Base-by-base conservation (phyloP, 2,888 invertebrate genomes). In the Chelonus formosanus region DNA sequence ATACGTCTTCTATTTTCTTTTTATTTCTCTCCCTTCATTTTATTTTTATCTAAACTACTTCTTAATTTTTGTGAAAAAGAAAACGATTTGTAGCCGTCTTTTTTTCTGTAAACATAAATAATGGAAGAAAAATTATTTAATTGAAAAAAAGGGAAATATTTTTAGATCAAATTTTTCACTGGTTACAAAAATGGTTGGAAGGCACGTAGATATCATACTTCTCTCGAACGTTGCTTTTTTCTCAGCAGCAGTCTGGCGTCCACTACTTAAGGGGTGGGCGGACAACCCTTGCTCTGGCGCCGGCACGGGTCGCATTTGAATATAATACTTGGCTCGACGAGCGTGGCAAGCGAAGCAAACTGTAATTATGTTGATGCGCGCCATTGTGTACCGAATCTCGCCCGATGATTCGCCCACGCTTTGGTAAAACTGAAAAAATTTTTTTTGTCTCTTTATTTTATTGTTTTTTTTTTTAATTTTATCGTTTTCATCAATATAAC, bases 351-450 rank as follows among this genome's bases (percentile, higher is more conserved):
- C 76, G 77, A 77, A 78, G 77, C 78, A 78, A 79, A 78, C 81
- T 82, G 81, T 81, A 84, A 83, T 83, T 83, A 82, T 83, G 81
- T 80, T 82, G 82, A 83, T 83, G 80, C 79, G 78, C 76, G 73
- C 76, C 79, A 82, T 82, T 82, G 82, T 80, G 74, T 72, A 75
- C 73, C 77, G 77, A 76, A 78, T 75, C 76, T 68, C 76, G 75
- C 78, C 76, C 77, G 75, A 40, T 6, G 40, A 40, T 40, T 40
- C 78, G 72, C 71, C 72, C 70, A 69, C 40, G 40, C 40, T 40
- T 0, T 40, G 71, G 66, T 67, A 70, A 74, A 73, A 75, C 71
- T 70, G 70, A 69, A 66, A 64, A 65, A 68, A 66, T 67, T 70
- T 69, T 67, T 63, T 52, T 70, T 67, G 65, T 52, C 52, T 58